phyloP scores from a whole-genome alignment of 2,113 vertebrate species.

The Sterrhoptilus dennistouni region DNA sequence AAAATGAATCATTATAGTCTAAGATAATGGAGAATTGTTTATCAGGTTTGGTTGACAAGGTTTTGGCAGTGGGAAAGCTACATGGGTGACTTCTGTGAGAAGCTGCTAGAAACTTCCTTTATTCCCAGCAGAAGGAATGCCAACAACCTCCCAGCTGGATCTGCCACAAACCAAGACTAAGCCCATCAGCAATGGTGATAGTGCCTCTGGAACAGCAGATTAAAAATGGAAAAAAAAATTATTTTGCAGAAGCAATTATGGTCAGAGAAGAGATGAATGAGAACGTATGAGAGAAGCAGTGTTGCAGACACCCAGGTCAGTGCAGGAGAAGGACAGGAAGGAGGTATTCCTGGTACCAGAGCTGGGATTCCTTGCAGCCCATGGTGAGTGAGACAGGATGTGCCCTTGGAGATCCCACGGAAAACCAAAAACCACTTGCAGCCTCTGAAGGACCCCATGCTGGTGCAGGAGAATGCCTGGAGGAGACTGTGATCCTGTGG shows the following conservation, averaged over 20 bases:
- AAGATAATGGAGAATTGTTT: neutral
- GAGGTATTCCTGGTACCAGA: neutral
- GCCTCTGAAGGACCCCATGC: rapidly evolving
- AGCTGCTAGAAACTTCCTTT: neutral
- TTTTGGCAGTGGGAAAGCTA: rapidly evolving
- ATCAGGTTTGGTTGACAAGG: neutral
- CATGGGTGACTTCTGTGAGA: neutral
- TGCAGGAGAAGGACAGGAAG: neutral
- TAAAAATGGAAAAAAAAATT: neutral
- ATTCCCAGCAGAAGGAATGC: neutral
- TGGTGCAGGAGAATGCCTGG: neutral
- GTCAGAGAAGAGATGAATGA: neutral
- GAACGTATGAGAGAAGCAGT: neutral
- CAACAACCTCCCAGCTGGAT: neutral
- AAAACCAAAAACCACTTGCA: neutral
- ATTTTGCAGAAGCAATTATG: neutral
- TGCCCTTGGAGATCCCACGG: rapidly evolving
- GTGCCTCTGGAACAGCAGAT: neutral
- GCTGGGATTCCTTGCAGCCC: neutral
- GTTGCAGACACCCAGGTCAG: neutral
- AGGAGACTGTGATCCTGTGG: neutral
- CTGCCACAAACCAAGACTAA: neutral
- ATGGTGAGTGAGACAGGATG: no score
- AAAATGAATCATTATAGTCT: neutral
- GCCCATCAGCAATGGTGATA: neutral